Base-by-base conservation (phyloP, 2,797 vertebrate species). In the Eulemur albifrons region DNA sequence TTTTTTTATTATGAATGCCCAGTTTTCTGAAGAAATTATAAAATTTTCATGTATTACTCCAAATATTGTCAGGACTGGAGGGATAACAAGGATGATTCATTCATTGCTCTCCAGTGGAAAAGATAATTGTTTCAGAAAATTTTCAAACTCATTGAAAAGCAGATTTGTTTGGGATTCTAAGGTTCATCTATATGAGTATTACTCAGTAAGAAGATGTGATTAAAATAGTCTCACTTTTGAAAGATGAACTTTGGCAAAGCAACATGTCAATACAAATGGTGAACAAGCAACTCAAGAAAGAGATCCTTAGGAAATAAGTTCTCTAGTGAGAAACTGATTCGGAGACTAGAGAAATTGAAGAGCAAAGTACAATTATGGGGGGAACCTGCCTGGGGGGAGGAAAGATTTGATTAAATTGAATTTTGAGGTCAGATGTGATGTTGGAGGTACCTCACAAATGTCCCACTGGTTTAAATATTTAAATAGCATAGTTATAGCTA, bases 41-140 rank as follows among this genome's bases (percentile, higher is more conserved):
- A 69, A 95, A 96, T 96, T 97, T 97, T 93, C 77, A 97, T 79
- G 69, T 97, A 86, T 92, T 86, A 96, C 81, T 86, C 7, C 52
- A 95, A 94, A 97, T 96, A 97, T 45, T 94, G 77, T 96, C 70
- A 93, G 21, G 30, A 43, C 50, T 86, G 35, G 10, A 50, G 96
- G 61, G 85, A 40, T 63, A 96, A 69, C 9, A 76, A 93, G 61
- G 43, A 95, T 50, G 61, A 89, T 59, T 85, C 50, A 73, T 70
- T 85, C 59, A 90, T 1, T 75, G 30, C 57, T 75, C 94, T 97
- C 94, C 32, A 96, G 27, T 20, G 77, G 61, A 96, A 94, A 96
- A 94, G 69, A 61, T 70, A 87, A 40, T 73, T 72, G 94, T 95
- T 98, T 95, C 0, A 11, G 84, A 93, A 93, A 93, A 48, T 57